A percentile compares a stretch with the other conserved stretches of the same genome.
Evolutionary conservation across 2,888 invertebrate species (phyloP).

Genomic region (Beris chalybata): DNA sequence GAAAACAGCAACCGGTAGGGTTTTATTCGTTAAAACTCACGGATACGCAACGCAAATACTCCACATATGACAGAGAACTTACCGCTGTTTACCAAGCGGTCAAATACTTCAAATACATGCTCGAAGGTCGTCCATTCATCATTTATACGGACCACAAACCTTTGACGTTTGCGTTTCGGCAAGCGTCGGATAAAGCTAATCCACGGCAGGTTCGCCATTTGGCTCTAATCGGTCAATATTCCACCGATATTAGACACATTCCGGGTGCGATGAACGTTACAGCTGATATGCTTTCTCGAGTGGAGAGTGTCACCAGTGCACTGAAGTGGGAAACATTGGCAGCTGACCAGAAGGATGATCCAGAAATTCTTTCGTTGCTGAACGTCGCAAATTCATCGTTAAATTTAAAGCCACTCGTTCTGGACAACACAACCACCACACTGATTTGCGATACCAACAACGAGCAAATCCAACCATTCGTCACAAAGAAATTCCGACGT

Average conservation of each 20-base stretch:
- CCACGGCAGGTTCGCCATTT: conserved; percentile 48
- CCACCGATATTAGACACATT: conserved; percentile 22
- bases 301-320: no score
- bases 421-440: background rate
- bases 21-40: no score
- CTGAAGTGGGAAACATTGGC: no score
- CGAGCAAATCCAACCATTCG: conserved; percentile 34
- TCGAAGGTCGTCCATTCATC: conserved; percentile 37
- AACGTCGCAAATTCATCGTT: no score
- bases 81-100: no score
- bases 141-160: conserved; percentile 42
- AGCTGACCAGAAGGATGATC: no score
- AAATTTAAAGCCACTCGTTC: background rate
- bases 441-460: conserved; percentile 4
- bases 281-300: conserved; percentile 25
- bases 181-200: conserved; percentile 43
- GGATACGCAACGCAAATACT: no score
- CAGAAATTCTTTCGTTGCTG: no score
- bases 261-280: conserved; percentile 19
- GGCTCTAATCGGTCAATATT: conserved; percentile 40
- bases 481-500: conserved; percentile 1
- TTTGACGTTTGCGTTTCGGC: conserved; percentile 44
- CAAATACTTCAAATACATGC: no score
- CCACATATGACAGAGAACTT: no score
- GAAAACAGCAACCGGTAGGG: no score